Percentiles rank a stretch among this genome's conserved stretches.
phyloP scores from a whole-genome alignment of 2,797 vertebrate species.

The Lithobates sylvaticus region DNA sequence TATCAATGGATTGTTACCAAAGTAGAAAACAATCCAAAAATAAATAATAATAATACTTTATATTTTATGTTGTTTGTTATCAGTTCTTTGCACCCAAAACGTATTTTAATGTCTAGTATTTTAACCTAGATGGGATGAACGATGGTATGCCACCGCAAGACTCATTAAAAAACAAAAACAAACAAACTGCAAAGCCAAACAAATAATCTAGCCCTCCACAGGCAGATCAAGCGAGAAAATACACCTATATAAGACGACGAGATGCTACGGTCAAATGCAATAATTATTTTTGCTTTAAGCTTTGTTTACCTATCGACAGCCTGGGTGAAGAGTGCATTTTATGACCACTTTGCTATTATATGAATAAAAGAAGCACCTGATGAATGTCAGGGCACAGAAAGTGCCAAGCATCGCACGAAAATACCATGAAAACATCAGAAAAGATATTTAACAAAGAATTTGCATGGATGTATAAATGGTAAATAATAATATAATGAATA shows the following conservation, averaged over 20 bases:
- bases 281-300: background rate
- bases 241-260: background rate
- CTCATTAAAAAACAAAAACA: background rate
- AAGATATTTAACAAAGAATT: background rate
- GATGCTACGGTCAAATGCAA: background rate
- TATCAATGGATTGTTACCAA: no score
- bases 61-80: no score
- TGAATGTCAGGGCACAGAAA: background rate
- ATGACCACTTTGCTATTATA: background rate
- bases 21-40: no score
- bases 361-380: slow-evolving; percentile 16
- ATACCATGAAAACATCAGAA: no score
- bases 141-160: background rate
- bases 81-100: background rate
- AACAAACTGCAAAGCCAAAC: background rate
- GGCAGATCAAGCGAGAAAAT: background rate
- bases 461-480: background rate
- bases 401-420: background rate
- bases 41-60: no score
- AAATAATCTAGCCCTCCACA: background rate
- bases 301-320: background rate
- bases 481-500: no score
- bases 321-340: background rate
- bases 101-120: background rate
- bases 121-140: background rate